These are phyloP conservation scores for Oceanodroma tethys DNA, from an alignment of 2,113 vertebrate species.

Conservation along the genomic window DNA sequence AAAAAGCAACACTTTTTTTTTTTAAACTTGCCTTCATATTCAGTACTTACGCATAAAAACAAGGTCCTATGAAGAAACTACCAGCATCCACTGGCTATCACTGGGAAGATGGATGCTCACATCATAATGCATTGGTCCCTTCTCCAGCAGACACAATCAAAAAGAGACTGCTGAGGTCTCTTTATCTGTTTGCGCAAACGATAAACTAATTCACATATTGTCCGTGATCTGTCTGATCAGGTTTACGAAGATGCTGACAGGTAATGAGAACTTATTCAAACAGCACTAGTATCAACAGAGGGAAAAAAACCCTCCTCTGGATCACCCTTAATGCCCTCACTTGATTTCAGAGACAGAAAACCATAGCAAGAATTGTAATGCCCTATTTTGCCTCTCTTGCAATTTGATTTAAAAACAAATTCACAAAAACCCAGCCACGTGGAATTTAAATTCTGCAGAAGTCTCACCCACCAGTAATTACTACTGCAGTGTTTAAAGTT, in stretches of 20 bases:
- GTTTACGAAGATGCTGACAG: not conserved
- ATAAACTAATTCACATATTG: not conserved
- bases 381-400: not conserved
- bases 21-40: not conserved
- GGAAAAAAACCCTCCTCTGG: not conserved
- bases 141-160: not conserved
- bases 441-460: constrained; percentile 19
- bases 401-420: constrained; percentile 5
- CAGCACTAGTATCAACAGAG: not conserved
- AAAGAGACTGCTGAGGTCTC: not conserved
- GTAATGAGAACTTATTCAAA: not conserved
- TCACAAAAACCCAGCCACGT: not conserved
- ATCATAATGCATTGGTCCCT: not conserved
- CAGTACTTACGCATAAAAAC: not conserved
- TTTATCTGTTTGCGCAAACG: not conserved
- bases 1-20: not conserved
- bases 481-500: constrained; percentile 18
- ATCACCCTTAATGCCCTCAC: not conserved
- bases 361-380: constrained; percentile 17
- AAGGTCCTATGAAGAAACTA: not conserved
- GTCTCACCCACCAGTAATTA: constrained; percentile 22
- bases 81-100: not conserved
- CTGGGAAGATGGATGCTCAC: not conserved
- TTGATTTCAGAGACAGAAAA: not conserved
- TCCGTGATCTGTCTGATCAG: not conserved